phyloP scores from a whole-genome alignment of 2,888 invertebrate genomes.

The Ectropis crepuscularia region DNA sequence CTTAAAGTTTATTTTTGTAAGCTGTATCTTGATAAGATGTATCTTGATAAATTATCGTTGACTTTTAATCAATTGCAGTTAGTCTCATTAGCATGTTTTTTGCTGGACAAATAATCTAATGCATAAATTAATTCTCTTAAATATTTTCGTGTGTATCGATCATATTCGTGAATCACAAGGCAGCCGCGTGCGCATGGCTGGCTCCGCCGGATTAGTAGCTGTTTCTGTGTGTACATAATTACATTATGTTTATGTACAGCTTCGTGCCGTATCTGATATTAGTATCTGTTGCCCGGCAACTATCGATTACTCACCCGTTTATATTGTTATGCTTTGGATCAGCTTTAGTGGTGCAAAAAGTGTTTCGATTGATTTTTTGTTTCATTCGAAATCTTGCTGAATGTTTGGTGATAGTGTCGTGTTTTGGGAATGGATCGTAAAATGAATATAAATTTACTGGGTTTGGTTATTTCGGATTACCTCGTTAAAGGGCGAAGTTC shows the following conservation, averaged over 20 bases:
- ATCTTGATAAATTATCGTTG: too few relatives aligned
- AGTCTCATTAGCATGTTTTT: constrained; percentile 3
- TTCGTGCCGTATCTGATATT: constrained; percentile 12
- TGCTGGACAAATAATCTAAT: constrained; percentile 1
- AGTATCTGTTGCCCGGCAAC: constrained; percentile 23
- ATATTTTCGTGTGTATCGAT: constrained; percentile 10
- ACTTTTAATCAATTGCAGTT: not conserved
- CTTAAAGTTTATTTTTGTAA: not conserved
- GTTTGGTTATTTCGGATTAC: too few relatives aligned
- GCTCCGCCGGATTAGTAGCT: constrained; percentile 16
- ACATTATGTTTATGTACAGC: constrained; percentile 9
- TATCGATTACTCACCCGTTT: constrained; percentile 28
- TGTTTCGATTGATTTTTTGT: constrained; percentile 15
- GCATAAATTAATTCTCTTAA: not conserved
- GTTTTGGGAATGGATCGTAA: too few relatives aligned
- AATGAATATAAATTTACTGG: too few relatives aligned
- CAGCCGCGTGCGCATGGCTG: constrained; percentile 17
- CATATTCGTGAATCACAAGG: constrained; percentile 14
- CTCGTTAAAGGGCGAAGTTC: too few relatives aligned
- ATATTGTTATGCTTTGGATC: constrained; percentile 13
- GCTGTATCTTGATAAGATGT: too few relatives aligned
- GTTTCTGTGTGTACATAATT: constrained; percentile 16
- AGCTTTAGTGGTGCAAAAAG: constrained; percentile 9
- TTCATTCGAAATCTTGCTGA: not conserved
- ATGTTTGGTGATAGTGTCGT: too few relatives aligned